phyloP scores from a whole-genome alignment of 2,113 vertebrate species.

The Malurus cyaneus region DNA sequence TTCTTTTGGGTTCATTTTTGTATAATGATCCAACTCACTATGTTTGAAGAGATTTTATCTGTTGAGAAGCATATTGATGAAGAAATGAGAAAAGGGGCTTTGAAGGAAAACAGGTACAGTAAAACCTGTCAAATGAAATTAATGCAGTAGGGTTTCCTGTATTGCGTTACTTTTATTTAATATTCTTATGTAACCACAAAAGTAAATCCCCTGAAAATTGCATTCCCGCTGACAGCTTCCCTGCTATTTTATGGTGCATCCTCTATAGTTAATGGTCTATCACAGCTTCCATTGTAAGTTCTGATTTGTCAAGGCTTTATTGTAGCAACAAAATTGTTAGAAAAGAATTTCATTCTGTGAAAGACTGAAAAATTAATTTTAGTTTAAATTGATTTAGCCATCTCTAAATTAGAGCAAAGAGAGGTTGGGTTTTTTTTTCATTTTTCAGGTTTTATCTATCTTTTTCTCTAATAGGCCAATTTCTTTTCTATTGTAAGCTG shows the following conservation, averaged over 20 bases:
- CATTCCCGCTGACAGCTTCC: constrained; percentile 42
- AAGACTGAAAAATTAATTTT: not conserved
- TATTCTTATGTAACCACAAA: constrained; percentile 37
- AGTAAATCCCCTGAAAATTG: constrained; percentile 16
- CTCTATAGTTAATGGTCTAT: constrained; percentile 44
- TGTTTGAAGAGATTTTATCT: not conserved
- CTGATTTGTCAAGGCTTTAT: constrained; percentile 33
- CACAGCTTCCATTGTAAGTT: not conserved
- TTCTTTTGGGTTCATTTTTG: not conserved
- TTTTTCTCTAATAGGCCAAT: constrained; percentile 11
- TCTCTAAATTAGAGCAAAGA: constrained; percentile 13
- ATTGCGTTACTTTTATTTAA: constrained; percentile 37
- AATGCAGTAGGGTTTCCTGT: not conserved
- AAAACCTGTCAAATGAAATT: constrained; percentile 16
- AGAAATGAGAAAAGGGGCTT: constrained; percentile 7
- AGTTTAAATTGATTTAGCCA: constrained; percentile 8
- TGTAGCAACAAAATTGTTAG: constrained; percentile 12
- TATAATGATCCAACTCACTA: not conserved
- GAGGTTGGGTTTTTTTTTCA: not conserved
- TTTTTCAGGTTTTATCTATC: not conserved
- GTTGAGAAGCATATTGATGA: not conserved
- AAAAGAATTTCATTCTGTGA: constrained; percentile 7
- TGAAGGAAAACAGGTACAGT: constrained; percentile 11
- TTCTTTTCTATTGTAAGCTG: not conserved
- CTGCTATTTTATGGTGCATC: constrained; percentile 39